phyloP scores from a whole-genome alignment of 1,140 invertebrate genomes.

The Schlechtendalia chinensis region DNA sequence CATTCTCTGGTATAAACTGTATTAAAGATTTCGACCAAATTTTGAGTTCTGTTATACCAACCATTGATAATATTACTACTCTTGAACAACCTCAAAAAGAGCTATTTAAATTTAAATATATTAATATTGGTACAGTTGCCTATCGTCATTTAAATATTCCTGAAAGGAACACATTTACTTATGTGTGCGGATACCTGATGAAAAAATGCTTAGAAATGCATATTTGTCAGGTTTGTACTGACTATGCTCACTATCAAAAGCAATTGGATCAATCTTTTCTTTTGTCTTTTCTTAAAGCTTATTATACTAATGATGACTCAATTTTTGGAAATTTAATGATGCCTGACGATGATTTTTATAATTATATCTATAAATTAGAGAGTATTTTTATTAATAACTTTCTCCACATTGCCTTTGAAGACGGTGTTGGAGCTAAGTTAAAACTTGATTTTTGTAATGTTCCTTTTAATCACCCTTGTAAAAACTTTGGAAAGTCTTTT shows the following conservation, averaged over 20 bases:
- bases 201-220: conserved; percentile 16
- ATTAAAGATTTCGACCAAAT: conserved; percentile 13
- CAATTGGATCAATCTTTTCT: conserved; percentile 18
- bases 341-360: too few species aligned
- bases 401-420: background rate
- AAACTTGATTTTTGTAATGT: too few species aligned
- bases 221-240: too few species aligned
- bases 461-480: too few species aligned
- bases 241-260: background rate
- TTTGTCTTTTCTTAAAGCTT: conserved; percentile 6
- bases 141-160: conserved; percentile 14
- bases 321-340: conserved; percentile 19
- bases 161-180: background rate
- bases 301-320: background rate
- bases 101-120: conserved; percentile 1
- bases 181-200: background rate
- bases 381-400: conserved; percentile 29
- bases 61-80: background rate
- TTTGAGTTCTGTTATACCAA: too few species aligned
- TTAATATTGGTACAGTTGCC: background rate
- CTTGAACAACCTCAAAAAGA: conserved; percentile 5
- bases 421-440: background rate
- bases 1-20: conserved; percentile 16
- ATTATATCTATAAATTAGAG: too few species aligned
- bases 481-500: too few species aligned